Conservation (phyloP, 2,888 invertebrate species). For the Griposia aprilina region DNA sequence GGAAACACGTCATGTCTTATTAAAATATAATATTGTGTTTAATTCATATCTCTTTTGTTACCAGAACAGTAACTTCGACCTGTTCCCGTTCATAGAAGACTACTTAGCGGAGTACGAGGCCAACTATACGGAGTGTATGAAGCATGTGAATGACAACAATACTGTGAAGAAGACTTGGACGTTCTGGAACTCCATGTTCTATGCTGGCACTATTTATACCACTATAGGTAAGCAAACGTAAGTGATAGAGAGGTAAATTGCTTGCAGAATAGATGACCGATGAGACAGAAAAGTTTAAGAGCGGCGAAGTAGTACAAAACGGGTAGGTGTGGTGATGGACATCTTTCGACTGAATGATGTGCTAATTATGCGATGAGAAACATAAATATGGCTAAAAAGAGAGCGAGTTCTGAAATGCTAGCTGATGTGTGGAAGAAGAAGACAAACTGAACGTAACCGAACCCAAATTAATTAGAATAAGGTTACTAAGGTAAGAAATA, state of each 20-base stretch:
- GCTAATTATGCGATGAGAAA: not conserved
- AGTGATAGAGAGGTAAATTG: not conserved
- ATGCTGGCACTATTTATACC: slow-evolving; percentile 96
- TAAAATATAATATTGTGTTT: not conserved
- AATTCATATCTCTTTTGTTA: slow-evolving; percentile 28
- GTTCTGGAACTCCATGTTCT: slow-evolving; percentile 96
- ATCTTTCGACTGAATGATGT: no score
- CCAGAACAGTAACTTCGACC: slow-evolving; percentile 71
- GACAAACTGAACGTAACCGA: not conserved
- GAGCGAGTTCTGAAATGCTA: not conserved
- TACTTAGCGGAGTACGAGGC: slow-evolving; percentile 89
- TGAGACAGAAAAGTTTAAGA: not conserved
- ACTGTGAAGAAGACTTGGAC: slow-evolving; percentile 92
- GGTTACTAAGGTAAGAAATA: not conserved
- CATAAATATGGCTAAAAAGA: not conserved
- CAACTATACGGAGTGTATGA: slow-evolving; percentile 86
- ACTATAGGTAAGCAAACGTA: slow-evolving; percentile 93
- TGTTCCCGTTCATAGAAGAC: slow-evolving; percentile 72
- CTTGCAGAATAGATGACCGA: not conserved
- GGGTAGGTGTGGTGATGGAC: no score
- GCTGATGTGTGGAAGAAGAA: not conserved
- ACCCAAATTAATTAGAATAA: not conserved
- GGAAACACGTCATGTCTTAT: not conserved
- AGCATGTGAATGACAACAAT: slow-evolving; percentile 84
- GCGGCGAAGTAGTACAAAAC: not conserved